Percentiles rank a stretch among this genome's conserved stretches.
phyloP scores from a whole-genome alignment of 2,113 vertebrate species.

The Entomyzon cyanotis region DNA sequence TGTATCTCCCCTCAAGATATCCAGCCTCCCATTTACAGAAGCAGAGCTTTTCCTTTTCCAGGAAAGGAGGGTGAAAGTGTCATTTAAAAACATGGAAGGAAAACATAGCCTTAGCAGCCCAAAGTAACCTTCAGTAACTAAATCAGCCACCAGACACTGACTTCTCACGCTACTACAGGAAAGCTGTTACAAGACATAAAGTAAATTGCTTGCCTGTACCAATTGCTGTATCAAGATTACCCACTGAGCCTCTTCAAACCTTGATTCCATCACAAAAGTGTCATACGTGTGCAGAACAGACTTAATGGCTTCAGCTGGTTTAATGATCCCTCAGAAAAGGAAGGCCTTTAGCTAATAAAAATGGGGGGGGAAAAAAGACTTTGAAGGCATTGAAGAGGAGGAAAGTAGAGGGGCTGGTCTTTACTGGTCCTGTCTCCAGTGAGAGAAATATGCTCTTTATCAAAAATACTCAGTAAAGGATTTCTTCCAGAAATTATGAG shows the following conservation, averaged over 20 bases:
- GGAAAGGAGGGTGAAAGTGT: background rate
- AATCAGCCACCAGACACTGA: background rate
- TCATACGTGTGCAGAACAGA: background rate
- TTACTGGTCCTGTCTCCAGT: background rate
- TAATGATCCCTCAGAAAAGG: background rate
- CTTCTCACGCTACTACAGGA: background rate
- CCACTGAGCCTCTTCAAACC: background rate
- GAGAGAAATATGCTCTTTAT: background rate
- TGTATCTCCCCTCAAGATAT: background rate
- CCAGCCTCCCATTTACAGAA: background rate
- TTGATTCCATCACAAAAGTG: background rate
- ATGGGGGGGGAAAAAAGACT: background rate
- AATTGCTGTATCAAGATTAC: background rate
- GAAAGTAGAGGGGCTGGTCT: background rate
- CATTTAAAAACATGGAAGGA: background rate
- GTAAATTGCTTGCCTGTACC: background rate
- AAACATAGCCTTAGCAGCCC: background rate
- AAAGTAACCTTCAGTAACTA: background rate
- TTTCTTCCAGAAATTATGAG: background rate
- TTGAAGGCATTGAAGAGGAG: background rate
- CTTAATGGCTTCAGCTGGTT: background rate
- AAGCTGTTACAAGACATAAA: background rate
- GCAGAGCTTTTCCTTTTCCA: background rate
- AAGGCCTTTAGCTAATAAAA: background rate
- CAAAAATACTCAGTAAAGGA: background rate